Conservation (phyloP, 2,797 vertebrate species). For the Spea hammondii region DNA sequence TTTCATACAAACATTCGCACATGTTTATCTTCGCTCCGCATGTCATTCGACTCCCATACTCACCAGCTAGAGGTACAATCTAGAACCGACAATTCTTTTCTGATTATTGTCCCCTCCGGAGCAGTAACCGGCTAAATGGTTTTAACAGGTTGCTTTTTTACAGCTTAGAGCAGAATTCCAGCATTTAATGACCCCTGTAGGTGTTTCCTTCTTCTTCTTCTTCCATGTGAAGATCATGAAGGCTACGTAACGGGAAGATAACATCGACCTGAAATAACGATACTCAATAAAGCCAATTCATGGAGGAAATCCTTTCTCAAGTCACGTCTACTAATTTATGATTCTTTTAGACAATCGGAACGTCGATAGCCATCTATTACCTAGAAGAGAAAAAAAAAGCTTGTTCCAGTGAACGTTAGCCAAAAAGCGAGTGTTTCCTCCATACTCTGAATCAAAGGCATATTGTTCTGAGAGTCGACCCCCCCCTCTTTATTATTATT, state of each 20-base stretch:
- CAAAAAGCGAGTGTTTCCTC: constrained; percentile 35
- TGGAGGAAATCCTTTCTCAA: no score
- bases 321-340: no score
- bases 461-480: constrained; percentile 30
- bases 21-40: neutral
- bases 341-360: neutral
- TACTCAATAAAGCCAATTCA: no score
- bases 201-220: no score
- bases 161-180: neutral
- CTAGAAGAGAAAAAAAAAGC: constrained; percentile 16
- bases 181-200: neutral
- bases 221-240: no score
- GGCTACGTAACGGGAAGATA: no score
- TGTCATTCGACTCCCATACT: neutral
- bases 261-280: no score
- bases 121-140: constrained; percentile 13
- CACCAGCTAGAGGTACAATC: neutral
- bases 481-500: constrained; percentile 15
- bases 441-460: constrained; percentile 39
- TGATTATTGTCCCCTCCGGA: constrained; percentile 5
- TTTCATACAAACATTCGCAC: neutral
- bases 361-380: neutral
- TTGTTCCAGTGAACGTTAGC: neutral
- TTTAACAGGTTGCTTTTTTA: constrained; percentile 12
- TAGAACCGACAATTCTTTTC: neutral